A percentile compares a stretch with the other conserved stretches of the same genome.
Conservation (phyloP, 1,140 invertebrate genomes). For the Drosophila pallidifrons region DNA sequence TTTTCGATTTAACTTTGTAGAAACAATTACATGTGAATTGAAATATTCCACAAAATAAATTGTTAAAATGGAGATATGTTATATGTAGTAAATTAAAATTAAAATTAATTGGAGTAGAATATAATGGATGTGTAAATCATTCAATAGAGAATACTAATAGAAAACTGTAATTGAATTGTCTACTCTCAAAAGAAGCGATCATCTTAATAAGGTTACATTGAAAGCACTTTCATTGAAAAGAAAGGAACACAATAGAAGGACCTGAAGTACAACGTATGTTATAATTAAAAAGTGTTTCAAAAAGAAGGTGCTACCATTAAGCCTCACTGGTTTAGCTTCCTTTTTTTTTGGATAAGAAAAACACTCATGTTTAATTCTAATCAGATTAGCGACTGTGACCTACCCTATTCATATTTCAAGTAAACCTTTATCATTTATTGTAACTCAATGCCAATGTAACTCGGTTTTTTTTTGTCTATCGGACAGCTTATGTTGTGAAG, state of each 20-base stretch:
- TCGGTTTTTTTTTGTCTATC: background rate
- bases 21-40: too few species aligned
- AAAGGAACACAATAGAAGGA: background rate
- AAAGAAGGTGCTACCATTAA: background rate
- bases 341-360: background rate
- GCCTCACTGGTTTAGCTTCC: background rate
- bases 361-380: slow-evolving; percentile 51
- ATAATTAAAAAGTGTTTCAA: slow-evolving; percentile 28
- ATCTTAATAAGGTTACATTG: background rate
- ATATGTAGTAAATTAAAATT: too few species aligned
- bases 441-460: slow-evolving; percentile 49
- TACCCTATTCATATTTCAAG: slow-evolving; percentile 79
- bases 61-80: too few species aligned
- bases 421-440: slow-evolving; percentile 72
- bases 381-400: slow-evolving; percentile 76
- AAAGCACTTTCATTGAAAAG: background rate
- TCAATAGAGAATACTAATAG: too few species aligned
- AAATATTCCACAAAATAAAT: too few species aligned
- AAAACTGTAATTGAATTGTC: too few species aligned
- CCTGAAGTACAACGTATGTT: background rate
- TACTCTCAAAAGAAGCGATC: too few species aligned
- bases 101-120: too few species aligned
- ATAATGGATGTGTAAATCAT: too few species aligned
- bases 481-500: slow-evolving; percentile 40
- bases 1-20: too few species aligned